Percentiles rank a stretch among this genome's conserved stretches.
phyloP scores from a whole-genome alignment of 2,113 vertebrate species.

The Atlantisia rogersi region DNA sequence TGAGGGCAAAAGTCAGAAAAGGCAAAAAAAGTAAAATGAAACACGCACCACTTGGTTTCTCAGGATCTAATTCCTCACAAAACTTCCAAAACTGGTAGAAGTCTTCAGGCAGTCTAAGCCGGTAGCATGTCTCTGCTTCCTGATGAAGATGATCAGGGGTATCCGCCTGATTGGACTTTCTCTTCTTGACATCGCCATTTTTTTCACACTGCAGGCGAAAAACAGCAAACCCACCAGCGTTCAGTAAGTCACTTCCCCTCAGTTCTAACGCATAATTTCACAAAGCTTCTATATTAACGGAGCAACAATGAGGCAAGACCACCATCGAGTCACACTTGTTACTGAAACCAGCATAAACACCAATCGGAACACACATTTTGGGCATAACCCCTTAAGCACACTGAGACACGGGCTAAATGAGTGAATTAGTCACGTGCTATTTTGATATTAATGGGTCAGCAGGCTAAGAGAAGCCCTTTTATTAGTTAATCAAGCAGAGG shows the following conservation, averaged over 20 bases:
- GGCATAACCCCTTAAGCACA: background rate
- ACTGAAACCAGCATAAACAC: background rate
- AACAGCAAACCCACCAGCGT: background rate
- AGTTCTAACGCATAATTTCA: background rate
- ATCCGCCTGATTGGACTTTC: conserved; percentile 55
- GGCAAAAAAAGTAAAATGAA: background rate
- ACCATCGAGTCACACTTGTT: background rate
- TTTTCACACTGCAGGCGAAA: conserved; percentile 69
- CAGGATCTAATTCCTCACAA: conserved; percentile 84
- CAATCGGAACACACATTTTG: background rate
- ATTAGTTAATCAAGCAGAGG: background rate
- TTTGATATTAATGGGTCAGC: background rate
- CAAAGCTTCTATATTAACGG: background rate
- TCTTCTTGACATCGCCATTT: conserved; percentile 78
- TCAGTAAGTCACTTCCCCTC: background rate
- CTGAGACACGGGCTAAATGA: background rate
- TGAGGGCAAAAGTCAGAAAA: background rate
- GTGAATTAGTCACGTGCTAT: background rate
- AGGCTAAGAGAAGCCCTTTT: background rate
- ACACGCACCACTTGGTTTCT: conserved; percentile 84
- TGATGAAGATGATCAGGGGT: conserved; percentile 63
- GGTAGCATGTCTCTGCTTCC: conserved; percentile 83
- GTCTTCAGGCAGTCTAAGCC: conserved; percentile 89
- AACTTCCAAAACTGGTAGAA: conserved; percentile 95
- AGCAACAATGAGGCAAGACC: background rate